Evolutionary conservation across 2,113 vertebrate species (phyloP), one percentile per base, ranked within the genome.

Genomic region (Chunga burmeisteri): DNA sequence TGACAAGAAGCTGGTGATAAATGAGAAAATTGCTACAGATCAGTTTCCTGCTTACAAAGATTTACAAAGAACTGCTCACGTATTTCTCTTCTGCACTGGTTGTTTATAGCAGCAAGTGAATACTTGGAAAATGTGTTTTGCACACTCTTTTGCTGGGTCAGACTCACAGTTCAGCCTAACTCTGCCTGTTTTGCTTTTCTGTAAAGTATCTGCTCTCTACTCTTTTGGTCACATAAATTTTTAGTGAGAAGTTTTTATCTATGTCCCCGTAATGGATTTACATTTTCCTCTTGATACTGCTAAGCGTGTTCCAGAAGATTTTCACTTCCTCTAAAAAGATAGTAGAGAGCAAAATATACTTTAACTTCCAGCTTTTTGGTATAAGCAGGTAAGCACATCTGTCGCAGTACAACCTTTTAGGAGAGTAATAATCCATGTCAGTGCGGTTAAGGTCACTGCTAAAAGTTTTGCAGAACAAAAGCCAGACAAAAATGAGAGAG

Each of bases 391-490:
- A 67, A 88, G 72, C 59, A 53, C 32, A 34, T 92, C 90, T 71
- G 71, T 67, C 92, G 88, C 59, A n/a, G 78, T 36, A 21, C 22
- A 61, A 25, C 36, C 72, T 86, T 92, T 56, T 40, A n/a, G 74
- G 47, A 58, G 62, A 74, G n/a, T 38, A 55, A 67, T 73, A 92
- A 67, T 36, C 82, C 56, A 34, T 9, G 3, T 67, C 66, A 66
- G 11, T 19, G 19, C 29, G 25, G 9, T 6, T 81, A 61, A 94
- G 83, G 77, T 86, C 86, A 73, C 61, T 49, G 50, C 91, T 95
- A 47, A 68, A 96, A 81, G 73, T 94, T 94, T 72, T 91, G 44
- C 77, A 84, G 80, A 72, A 71, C 30, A 53, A 74, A 84, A 95
- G 72, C 61, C 90, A 94, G 86, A 55, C 49, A 63, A 78, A 82